phyloP scores from a whole-genome alignment of 2,113 vertebrate genomes.

The Rousettus leschenaultii region DNA sequence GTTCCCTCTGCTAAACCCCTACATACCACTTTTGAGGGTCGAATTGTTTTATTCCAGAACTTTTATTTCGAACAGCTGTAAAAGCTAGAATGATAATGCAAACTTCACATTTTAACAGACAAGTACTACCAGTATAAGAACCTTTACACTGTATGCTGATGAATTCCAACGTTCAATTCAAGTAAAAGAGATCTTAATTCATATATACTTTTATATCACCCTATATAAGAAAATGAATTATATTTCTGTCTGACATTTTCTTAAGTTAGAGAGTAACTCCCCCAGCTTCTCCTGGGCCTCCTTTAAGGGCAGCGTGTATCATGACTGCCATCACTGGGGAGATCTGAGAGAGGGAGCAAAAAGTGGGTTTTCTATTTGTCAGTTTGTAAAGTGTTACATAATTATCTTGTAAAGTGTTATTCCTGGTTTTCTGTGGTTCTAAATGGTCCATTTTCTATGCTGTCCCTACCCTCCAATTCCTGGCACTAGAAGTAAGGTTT shows the following conservation, averaged over 20 bases:
- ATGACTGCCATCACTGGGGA: not conserved
- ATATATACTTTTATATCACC: not conserved
- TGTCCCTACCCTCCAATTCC: not conserved
- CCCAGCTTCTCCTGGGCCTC: not conserved
- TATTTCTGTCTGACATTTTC: slow-evolving; percentile 16
- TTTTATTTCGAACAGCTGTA: not conserved
- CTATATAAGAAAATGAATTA: slow-evolving; percentile 17
- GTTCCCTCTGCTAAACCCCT: too few relatives aligned
- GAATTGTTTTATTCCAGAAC: slow-evolving; percentile 4
- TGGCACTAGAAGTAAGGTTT: not conserved
- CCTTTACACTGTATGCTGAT: not conserved
- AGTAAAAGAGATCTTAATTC: slow-evolving; percentile 49
- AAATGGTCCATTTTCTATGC: slow-evolving; percentile 14
- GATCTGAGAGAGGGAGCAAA: not conserved
- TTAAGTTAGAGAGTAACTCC: not conserved
- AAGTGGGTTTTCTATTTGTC: not conserved
- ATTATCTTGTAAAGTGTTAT: not conserved
- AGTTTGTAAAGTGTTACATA: not conserved
- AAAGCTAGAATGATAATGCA: not conserved
- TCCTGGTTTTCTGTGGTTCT: not conserved
- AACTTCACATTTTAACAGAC: slow-evolving; percentile 8
- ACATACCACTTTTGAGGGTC: not conserved
- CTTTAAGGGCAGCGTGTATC: not conserved
- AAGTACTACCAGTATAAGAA: not conserved
- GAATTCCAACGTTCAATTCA: slow-evolving; percentile 50